Evolutionary conservation across 1,140 invertebrate species (phyloP), one percentile per base, ranked within the genome.

Genomic region (Heliconius himera): DNA sequence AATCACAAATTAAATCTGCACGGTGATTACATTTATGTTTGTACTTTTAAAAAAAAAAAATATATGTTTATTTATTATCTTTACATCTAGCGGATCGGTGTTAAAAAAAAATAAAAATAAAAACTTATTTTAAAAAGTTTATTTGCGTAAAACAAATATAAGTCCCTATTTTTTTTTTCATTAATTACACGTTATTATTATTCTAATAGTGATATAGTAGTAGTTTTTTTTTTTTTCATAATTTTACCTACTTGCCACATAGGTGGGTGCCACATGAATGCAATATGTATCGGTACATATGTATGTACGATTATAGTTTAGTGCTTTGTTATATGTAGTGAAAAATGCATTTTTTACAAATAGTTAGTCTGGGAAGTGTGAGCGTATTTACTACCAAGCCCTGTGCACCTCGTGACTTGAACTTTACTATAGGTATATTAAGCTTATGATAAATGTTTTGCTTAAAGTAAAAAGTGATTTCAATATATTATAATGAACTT

Each of bases 351-450:
- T 87, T 87, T 91, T 89, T 89, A 84, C 89, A 92, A 88, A 90
- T 86, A 85, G 86, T 84, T 83, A 82, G 91, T 92, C 91, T 93
- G 92, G 92, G 90, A 94, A 93, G 91, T 94, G 92, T 93, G 92
- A 93, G 91, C 91, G 90, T 93, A 94, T 90, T 87, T 87, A 88
- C 91, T 94, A 93, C 90, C 87, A 93, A 94, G 92, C 92, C 89
- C 87, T 90, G 92, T 94, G 92, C 91, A 87, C 86, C 81, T 88
- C 82, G 89, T 91, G 89, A 87, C 83, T 91, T 88, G 87, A 87
- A 89, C 88, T 86, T 91, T 88, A 85, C 85, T 89, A 92, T 38
- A 88, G 86, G 87, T 88, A 29, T 66, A 66, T 84, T 80, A 92
- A 93, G 91, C 91, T 87, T 83, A 94, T 90, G 91, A 90, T 80